A percentile compares a stretch with the other conserved stretches of the same genome.
Conservation (phyloP, 2,113 vertebrate species). For the Callipepla squamata region DNA sequence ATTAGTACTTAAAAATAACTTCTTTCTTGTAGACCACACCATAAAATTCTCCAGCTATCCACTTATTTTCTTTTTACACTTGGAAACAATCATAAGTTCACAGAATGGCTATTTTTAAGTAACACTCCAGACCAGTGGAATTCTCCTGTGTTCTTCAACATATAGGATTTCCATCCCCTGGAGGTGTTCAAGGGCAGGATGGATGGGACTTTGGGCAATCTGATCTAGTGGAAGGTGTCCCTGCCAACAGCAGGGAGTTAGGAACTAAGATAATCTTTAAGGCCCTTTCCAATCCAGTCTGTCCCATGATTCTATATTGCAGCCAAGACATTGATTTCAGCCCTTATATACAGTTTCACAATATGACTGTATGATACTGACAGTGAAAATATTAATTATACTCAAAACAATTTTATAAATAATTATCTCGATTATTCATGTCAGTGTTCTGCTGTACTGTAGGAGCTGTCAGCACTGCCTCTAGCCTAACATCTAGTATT, state of each 20-base stretch:
- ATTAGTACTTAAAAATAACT: neutral
- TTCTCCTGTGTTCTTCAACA: neutral
- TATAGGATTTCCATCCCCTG: neutral
- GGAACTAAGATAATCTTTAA: neutral
- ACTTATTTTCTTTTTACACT: neutral
- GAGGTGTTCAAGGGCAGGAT: neutral
- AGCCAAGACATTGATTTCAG: neutral
- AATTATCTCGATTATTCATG: neutral
- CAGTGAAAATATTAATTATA: neutral
- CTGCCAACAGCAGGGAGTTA: no score
- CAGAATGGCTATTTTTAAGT: neutral
- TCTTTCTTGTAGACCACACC: neutral
- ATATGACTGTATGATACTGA: neutral
- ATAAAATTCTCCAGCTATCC: neutral
- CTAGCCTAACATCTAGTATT: neutral
- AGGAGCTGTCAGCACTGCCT: rapidly evolving
- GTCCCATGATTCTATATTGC: neutral
- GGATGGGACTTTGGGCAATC: no score
- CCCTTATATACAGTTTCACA: neutral
- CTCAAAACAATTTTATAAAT: neutral
- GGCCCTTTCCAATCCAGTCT: neutral
- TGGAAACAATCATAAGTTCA: neutral
- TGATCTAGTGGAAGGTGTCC: no score
- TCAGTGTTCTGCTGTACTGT: neutral
- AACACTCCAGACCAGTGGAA: neutral